Evolutionary conservation across 1,140 invertebrate species (phyloP).

Genomic region (Trinorchestia longiramus): DNA sequence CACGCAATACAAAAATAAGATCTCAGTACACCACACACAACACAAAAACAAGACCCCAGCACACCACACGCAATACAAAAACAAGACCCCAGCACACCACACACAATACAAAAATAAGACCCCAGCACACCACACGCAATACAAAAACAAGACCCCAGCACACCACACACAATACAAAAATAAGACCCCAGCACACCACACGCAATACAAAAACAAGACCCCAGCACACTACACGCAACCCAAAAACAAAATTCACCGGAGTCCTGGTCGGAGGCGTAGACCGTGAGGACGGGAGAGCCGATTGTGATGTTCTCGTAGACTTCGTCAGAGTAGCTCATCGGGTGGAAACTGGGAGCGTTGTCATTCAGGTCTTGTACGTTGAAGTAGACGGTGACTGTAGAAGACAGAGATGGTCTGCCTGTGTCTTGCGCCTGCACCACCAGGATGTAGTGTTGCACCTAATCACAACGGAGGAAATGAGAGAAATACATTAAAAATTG

Average conservation of each 20-base stretch:
- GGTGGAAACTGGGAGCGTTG: conserved; percentile 92
- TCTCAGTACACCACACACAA: conserved; percentile 29
- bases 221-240: not conserved
- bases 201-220: not conserved
- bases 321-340: conserved; percentile 88
- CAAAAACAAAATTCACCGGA: conserved; percentile 77
- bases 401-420: conserved; percentile 88
- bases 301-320: conserved; percentile 88
- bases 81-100: not conserved
- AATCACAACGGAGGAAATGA: not conserved
- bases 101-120: not conserved
- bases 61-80: not conserved
- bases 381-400: conserved; percentile 91
- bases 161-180: too few species aligned
- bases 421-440: conserved; percentile 92
- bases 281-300: conserved; percentile 82
- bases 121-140: not conserved
- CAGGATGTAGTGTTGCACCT: conserved; percentile 81
- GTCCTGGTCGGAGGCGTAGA: conserved; percentile 91
- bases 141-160: not conserved
- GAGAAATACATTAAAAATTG: not conserved
- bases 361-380: conserved; percentile 96
- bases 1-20: not conserved
- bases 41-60: too few species aligned
- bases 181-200: not conserved